Base-by-base conservation (phyloP, 2,888 invertebrate species). In the Chaetogeoica ovagalla region DNA sequence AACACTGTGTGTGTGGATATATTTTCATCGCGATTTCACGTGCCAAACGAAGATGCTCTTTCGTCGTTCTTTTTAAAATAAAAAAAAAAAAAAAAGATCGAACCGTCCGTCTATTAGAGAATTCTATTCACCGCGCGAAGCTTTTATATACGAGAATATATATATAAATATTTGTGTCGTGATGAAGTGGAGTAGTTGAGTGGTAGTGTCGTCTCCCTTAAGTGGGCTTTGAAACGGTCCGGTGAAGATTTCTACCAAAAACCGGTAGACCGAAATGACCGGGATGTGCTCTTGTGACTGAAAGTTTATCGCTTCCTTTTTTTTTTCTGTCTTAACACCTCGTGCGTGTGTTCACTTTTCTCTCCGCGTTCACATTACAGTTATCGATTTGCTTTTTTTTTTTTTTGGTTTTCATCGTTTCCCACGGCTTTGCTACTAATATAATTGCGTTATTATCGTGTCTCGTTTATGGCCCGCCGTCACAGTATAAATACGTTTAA, bases 271-370 rank as follows among this genome's bases (percentile, higher is more conserved):
- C 69, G 77, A 62, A 70, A 77, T 70, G 62, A 37, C 69, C 69
- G 77, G 77, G 70, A n/a, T n/a, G n/a, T 77, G 60, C 52, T 77
- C 62, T 69, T 52, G 48, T 62, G 69, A 77, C 77, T 70, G 52
- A 62, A 69, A 70, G 60, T 70, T 62, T 77, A 70, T 62, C 77
- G 69, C 62, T 77, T 77, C 60, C 77, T 52, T 37, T 77, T 70
- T 69, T 69, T 60, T n/a, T 55, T 48, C 60, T 57, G 65, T 55
- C 65, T 74, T 74, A 55, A 55, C 63, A 39, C 57, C 74, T 65
- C 74, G 55, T 74, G 30, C 17, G 55, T 21, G 63, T 60, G 73
- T 63, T 55, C 37, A 19, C 39, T 52, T 74, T 63, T 73, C 30
- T 2, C 30, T 62, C 1, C 30, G 37, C 62, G 37, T 73, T 52